These are phyloP conservation scores for Scomber scombrus DNA, from an alignment of 2,113 vertebrate genomes.

Conservation along the genomic window DNA sequence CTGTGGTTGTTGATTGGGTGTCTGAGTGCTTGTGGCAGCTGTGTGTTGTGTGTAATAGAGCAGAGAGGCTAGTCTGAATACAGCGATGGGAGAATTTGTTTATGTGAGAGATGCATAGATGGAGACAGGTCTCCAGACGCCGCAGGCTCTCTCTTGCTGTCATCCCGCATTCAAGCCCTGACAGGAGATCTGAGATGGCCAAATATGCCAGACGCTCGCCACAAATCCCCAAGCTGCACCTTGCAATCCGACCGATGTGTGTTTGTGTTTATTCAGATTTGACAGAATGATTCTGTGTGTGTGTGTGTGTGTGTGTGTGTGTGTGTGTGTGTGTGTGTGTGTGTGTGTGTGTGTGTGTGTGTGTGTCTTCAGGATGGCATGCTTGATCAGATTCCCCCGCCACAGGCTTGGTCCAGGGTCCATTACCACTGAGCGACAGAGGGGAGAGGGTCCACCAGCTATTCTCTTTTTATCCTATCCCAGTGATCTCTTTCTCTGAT, in stretches of 20 bases:
- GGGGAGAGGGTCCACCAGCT: constrained; percentile 63
- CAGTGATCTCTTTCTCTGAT: constrained; percentile 78
- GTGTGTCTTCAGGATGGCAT: constrained; percentile 56
- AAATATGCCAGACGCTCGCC: constrained; percentile 88
- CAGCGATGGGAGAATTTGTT: constrained; percentile 99
- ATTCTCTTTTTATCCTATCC: constrained; percentile 76
- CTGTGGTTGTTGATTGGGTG: constrained; percentile 99
- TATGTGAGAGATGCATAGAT: constrained; percentile 99
- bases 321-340: not conserved
- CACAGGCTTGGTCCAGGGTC: constrained; percentile 72
- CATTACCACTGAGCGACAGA: constrained; percentile 80
- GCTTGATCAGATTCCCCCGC: constrained; percentile 78
- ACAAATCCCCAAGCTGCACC: constrained; percentile 81
- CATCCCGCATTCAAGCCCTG: constrained; percentile 92
- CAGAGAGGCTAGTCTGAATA: constrained; percentile 99
- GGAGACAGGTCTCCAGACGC: constrained; percentile 92
- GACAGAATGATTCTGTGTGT: constrained; percentile 71
- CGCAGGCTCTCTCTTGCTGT: constrained; percentile 90
- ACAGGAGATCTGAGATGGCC: constrained; percentile 91
- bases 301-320: constrained; percentile 30
- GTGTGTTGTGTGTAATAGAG: constrained; percentile 99
- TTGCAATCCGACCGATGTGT: constrained; percentile 68
- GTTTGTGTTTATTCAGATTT: constrained; percentile 83
- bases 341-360: constrained; percentile 16
- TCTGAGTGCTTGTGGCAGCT: constrained; percentile 99